Evolutionary conservation across 2,888 invertebrate genomes (phyloP), one percentile per base, ranked within the genome.

Genomic region (Athalia rosae): DNA sequence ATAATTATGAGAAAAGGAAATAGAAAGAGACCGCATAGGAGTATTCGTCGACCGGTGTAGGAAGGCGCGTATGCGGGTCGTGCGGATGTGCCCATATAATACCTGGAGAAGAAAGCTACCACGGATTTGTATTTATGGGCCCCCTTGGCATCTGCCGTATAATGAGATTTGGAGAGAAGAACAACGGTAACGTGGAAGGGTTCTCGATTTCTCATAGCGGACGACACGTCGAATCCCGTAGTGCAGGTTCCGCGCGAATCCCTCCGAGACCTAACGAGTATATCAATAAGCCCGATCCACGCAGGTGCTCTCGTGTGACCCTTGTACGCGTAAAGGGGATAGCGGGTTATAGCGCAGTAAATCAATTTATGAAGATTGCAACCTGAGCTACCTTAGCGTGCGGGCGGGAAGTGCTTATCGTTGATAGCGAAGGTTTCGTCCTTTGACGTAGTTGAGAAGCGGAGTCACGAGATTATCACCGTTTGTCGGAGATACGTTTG

Each of bases 301-400:
- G 6, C 13, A 71, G 71, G 50, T 48, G 45, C 47, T 61, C 48
- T 74, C 74, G 28, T 28, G 13, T 45, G 28, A 74, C 61, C 74
- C 61, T 71, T 62, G 74, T 48, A 61, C 3, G 0, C 59, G 3
- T 28, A 15, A 5, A n/a, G 11, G 61, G 45, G 8, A 47, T 61
- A 48, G 43, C 48, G 61, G 73, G 48, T 74, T 61, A 61, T 41
- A 61, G 74, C 15, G 50, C 43, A 74, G 61, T 74, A 74, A 74
- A 74, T 74, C 61, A 48, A 74, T 74, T 74, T 74, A 48, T 50
- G 73, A 74, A 74, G 59, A 74, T 74, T 62, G 74, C 61, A 50
- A 48, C 58, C 47, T 62, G 50, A 74, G 62, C 74, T 59, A 74
- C 61, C 74, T 61, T 74, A 74, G 61, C 74, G 61, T 61, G n/a